Evolutionary conservation across 2,888 invertebrate species (phyloP), one percentile per base, ranked within the genome.

Genomic region (Drosophila maculinotata): DNA sequence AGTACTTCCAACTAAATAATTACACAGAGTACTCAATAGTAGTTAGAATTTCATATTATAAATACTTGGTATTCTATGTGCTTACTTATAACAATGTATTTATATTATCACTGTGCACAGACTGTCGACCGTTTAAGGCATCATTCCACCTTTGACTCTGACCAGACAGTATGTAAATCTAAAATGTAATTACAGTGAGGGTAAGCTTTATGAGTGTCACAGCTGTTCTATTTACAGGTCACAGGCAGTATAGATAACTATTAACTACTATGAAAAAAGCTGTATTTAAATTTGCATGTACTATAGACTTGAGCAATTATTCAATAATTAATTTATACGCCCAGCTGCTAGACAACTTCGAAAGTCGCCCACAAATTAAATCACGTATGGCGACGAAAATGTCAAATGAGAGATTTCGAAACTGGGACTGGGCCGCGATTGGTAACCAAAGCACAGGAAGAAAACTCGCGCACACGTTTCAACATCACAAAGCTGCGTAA

Each of bases 351-450:
- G 45, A 14, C 35, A 30, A 44, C 39, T 41, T 33, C 23, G 41
- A 69, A 66, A 53, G 56, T 56, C 33, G 23, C 36, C 25, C 30
- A 14, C 12, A 63, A 59, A 74, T 68, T 20, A 12, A 57, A 74
- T 75, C 74, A 75, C 74, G 74, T 75, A 35, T 35, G 25, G 6
- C 74, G 64, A 65, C 71, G 71, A 64, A 75, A 67, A 52, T 39
- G 31, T 31, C 25, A 30, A 54, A 47, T 57, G 36, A 33, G 48
- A 66, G 53, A 73, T 73, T 73, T 73, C 39, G 66, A 73, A 73
- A 73, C 25, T 66, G 79, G 71, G 80, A 83, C 80, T 81, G 79
- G 81, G 81, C 41, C 83, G 58, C 64, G 65, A 80, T 81, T 81
- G 74, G 71, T 79, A 81, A 76, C 28, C 80, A 67, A 66, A 59